phyloP scores from a whole-genome alignment of 2,888 invertebrate genomes.

The Calliopum simillimum region DNA sequence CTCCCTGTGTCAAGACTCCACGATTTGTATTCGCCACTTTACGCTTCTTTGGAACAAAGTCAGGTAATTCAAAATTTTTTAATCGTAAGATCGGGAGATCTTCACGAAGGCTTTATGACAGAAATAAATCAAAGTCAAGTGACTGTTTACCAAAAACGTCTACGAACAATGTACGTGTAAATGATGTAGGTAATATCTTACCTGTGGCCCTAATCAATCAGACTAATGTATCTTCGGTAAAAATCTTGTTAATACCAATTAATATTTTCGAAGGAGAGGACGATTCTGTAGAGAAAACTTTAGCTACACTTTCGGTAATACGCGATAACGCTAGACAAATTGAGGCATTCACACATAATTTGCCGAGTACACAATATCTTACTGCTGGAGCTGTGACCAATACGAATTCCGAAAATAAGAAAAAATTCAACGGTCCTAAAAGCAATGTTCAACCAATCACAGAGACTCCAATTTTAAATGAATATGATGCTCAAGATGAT shows the following conservation, averaged over 20 bases:
- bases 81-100: conserved; percentile 34
- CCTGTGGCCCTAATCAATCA: conserved; percentile 45
- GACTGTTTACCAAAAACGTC: conserved; percentile 16
- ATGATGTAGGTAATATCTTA: conserved; percentile 22
- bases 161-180: conserved; percentile 21
- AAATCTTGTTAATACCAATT: conserved; percentile 57
- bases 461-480: conserved; percentile 25
- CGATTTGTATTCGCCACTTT: conserved; percentile 4
- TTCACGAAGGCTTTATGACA: conserved; percentile 27
- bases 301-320: conserved; percentile 52
- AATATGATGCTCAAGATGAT: conserved; percentile 32
- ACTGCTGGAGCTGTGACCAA: background rate
- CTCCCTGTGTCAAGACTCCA: background rate
- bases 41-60: conserved; percentile 40
- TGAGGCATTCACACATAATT: conserved; percentile 52
- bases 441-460: background rate
- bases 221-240: conserved; percentile 41
- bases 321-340: conserved; percentile 52
- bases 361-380: conserved; percentile 36
- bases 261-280: conserved; percentile 50
- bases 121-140: conserved; percentile 26
- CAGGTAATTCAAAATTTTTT: conserved; percentile 42
- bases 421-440: background rate
- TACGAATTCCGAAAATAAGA: background rate
- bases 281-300: conserved; percentile 48